Evolutionary conservation across 2,113 vertebrate genomes (phyloP).

Genomic region (Phodopus roborovskii): DNA sequence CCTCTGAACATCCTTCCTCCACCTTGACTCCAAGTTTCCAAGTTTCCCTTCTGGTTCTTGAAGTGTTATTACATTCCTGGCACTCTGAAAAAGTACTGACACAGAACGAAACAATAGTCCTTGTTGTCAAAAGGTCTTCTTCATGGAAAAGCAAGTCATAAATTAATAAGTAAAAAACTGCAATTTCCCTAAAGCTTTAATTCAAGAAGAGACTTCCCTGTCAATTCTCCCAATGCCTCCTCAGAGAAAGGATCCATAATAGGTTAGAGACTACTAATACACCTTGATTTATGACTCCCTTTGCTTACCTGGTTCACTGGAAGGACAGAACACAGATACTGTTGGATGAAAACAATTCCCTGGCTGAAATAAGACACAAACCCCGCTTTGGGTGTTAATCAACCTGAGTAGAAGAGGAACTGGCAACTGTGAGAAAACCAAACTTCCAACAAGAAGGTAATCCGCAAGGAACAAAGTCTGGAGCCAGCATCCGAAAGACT

Average conservation of each 20-base stretch:
- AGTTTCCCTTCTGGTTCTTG: neutral
- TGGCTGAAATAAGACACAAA: constrained; percentile 5
- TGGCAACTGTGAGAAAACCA: neutral
- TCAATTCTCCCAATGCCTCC: neutral
- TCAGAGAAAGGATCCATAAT: neutral
- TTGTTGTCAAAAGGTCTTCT: neutral
- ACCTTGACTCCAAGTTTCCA: neutral
- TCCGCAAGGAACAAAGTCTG: neutral
- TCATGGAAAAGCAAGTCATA: neutral
- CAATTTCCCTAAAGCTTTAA: neutral
- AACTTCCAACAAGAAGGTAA: neutral
- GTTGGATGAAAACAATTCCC: neutral
- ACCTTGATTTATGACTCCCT: neutral
- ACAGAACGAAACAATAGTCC: constrained; percentile 22
- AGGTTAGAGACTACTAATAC: neutral
- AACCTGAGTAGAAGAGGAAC: neutral
- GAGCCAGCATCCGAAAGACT: neutral
- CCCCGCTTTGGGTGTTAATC: neutral
- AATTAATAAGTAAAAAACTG: neutral
- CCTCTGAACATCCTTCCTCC: neutral
- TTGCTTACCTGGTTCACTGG: neutral
- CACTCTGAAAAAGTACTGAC: neutral
- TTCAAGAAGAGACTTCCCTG: neutral
- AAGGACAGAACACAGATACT: neutral
- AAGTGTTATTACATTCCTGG: neutral